These are phyloP conservation scores for Spizaetus ornatus DNA, from an alignment of 2,113 vertebrate species.

Conservation along the genomic window DNA sequence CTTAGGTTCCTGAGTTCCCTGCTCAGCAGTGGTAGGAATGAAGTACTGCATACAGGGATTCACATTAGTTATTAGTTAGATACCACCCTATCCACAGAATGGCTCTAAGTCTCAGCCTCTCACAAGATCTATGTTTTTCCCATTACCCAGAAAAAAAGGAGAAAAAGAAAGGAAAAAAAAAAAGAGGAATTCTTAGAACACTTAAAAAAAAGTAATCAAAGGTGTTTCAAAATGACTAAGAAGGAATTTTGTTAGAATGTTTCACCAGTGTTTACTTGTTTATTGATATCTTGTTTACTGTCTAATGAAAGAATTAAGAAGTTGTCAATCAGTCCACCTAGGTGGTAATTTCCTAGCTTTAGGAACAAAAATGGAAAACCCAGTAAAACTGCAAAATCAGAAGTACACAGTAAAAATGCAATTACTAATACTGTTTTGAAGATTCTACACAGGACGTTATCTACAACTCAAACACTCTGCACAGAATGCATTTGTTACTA, in stretches of 20 bases:
- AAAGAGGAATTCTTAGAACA: background rate
- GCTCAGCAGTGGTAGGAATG: background rate
- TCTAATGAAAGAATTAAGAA: background rate
- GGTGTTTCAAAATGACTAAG: background rate
- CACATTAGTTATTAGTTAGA: background rate
- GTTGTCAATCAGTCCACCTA: background rate
- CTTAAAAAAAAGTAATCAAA: background rate
- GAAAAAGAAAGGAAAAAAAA: background rate
- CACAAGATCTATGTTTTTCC: background rate
- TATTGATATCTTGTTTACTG: background rate
- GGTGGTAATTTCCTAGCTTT: background rate
- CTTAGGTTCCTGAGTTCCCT: background rate
- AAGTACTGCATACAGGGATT: background rate
- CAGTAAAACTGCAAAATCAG: background rate
- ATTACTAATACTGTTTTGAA: conserved; percentile 26
- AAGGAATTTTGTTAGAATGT: background rate
- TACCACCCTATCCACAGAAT: background rate
- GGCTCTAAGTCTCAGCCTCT: background rate
- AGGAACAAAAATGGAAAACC: background rate
- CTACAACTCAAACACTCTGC: conserved; percentile 13
- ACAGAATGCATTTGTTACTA: conserved; percentile 66
- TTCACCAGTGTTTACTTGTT: background rate
- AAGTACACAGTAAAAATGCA: conserved; percentile 17
- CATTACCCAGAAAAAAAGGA: background rate
- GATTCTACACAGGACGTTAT: conserved; percentile 18